Percentiles rank a stretch among this genome's conserved stretches.
These are phyloP conservation scores for Portevinia maculata DNA, from an alignment of 2,888 invertebrate genomes.

Conservation along the genomic window DNA sequence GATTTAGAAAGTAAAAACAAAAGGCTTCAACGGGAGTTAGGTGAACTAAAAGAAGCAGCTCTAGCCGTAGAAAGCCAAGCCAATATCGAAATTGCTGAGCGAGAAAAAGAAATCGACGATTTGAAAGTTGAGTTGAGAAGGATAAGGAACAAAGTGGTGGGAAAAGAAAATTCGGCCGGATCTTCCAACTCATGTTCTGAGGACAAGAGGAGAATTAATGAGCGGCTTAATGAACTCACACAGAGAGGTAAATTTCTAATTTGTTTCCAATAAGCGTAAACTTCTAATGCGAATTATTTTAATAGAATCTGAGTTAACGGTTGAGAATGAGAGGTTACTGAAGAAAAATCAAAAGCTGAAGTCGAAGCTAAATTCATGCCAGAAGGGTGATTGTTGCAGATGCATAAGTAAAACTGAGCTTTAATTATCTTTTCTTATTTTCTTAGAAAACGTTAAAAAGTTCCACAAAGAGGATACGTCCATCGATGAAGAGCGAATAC, in stretches of 20 bases:
- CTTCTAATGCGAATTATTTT: too few relatives aligned
- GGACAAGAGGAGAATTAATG: conserved; percentile 85
- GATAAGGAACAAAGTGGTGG: conserved; percentile 70
- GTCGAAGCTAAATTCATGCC: conserved; percentile 75
- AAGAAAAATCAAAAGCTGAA: conserved; percentile 84
- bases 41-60: conserved; percentile 89
- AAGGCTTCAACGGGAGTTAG: conserved; percentile 87
- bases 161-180: conserved; percentile 25
- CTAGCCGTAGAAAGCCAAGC: conserved; percentile 90
- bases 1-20: conserved; percentile 89
- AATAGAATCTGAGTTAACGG: conserved; percentile 83
- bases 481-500: conserved; percentile 80
- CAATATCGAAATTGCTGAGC: conserved; percentile 86
- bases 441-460: conserved; percentile 75
- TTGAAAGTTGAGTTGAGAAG: conserved; percentile 77
- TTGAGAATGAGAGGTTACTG: conserved; percentile 83
- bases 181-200: conserved; percentile 78
- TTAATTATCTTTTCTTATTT: not conserved
- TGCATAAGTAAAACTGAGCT: too few relatives aligned
- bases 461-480: conserved; percentile 70
- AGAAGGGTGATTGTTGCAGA: conserved; percentile 75
- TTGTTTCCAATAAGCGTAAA: not conserved
- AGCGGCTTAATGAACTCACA: conserved; percentile 85
- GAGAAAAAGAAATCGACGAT: conserved; percentile 82
- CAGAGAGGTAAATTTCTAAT: conserved; percentile 83